Conservation (phyloP, 2,113 vertebrate genomes). For the Chascanopsetta lugubris region DNA sequence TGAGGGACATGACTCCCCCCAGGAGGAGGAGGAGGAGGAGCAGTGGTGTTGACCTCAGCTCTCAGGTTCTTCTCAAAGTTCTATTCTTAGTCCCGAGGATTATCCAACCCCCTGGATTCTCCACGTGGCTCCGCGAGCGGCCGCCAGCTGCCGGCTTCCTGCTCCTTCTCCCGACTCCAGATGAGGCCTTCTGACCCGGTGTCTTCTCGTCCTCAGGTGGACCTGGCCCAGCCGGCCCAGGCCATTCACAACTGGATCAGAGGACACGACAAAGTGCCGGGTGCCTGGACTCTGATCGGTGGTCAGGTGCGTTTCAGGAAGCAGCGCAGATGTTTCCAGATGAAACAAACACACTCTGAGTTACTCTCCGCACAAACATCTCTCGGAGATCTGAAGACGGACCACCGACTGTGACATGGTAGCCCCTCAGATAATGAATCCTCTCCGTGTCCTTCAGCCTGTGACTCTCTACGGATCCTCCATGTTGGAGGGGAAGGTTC, state of each 20-base stretch:
- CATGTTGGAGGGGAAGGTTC: slow-evolving; percentile 76
- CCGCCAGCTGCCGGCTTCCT: slow-evolving; percentile 35
- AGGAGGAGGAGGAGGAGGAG: not conserved
- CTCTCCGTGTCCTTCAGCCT: slow-evolving; percentile 64
- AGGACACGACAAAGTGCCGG: slow-evolving; percentile 97
- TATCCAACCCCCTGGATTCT: slow-evolving; percentile 26
- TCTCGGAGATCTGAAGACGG: too few species aligned
- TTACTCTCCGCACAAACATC: too few species aligned
- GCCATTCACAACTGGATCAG: slow-evolving; percentile 97
- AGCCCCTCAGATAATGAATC: too few species aligned
- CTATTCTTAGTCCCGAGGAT: slow-evolving; percentile 47
- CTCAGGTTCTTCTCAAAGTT: slow-evolving; percentile 29
- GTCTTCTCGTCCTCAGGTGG: slow-evolving; percentile 70
- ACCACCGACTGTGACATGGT: too few species aligned
- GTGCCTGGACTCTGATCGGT: slow-evolving; percentile 89
- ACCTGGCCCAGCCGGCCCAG: slow-evolving; percentile 87
- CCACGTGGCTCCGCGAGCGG: slow-evolving; percentile 5
- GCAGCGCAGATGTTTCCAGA: too few species aligned
- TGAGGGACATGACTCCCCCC: slow-evolving; percentile 3
- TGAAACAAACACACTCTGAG: not conserved
- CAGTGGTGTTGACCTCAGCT: slow-evolving; percentile 20
- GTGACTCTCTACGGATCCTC: slow-evolving; percentile 90
- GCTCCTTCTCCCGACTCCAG: slow-evolving; percentile 39
- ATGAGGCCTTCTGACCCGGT: not conserved
- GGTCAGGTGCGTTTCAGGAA: slow-evolving; percentile 82